A percentile compares a stretch with the other conserved stretches of the same genome.
Evolutionary conservation across 2,797 vertebrate species (phyloP).

Genomic region (Lophotriccus pileatus): DNA sequence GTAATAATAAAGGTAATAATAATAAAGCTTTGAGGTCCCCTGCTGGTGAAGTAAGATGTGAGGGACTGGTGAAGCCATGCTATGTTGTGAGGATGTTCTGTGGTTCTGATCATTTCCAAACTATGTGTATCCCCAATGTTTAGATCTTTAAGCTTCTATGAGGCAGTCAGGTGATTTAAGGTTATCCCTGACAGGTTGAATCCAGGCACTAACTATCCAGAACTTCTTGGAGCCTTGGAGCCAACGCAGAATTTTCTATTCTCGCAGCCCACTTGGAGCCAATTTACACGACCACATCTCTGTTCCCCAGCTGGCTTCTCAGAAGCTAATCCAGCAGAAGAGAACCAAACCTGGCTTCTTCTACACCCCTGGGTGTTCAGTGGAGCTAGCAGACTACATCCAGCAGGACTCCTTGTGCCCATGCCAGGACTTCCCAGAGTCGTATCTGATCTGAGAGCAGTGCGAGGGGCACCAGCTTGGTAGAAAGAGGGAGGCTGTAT

Average conservation of each 20-base stretch:
- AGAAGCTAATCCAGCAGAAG: not conserved
- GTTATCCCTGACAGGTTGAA: not conserved
- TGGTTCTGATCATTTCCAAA: not conserved
- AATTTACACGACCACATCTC: not conserved
- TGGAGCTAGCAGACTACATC: not conserved
- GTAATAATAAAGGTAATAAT: not conserved
- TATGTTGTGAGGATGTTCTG: not conserved
- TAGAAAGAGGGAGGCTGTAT: not conserved
- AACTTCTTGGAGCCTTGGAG: not conserved
- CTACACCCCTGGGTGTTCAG: accelerated
- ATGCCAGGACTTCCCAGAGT: not conserved
- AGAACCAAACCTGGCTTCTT: not conserved
- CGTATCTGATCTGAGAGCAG: accelerated
- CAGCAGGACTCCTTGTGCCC: not conserved
- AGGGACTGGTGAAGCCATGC: not conserved
- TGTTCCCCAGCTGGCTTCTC: not conserved
- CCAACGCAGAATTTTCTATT: not conserved
- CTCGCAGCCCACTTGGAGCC: not conserved
- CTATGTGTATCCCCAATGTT: not conserved
- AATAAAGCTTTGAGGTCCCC: not conserved
- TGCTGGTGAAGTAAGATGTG: not conserved
- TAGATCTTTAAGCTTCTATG: not conserved
- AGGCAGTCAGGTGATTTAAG: not conserved
- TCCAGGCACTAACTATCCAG: not conserved
- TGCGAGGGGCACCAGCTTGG: not conserved